Evolutionary conservation across 1,140 invertebrate species (phyloP).

Genomic region (Riptortus pedestris): DNA sequence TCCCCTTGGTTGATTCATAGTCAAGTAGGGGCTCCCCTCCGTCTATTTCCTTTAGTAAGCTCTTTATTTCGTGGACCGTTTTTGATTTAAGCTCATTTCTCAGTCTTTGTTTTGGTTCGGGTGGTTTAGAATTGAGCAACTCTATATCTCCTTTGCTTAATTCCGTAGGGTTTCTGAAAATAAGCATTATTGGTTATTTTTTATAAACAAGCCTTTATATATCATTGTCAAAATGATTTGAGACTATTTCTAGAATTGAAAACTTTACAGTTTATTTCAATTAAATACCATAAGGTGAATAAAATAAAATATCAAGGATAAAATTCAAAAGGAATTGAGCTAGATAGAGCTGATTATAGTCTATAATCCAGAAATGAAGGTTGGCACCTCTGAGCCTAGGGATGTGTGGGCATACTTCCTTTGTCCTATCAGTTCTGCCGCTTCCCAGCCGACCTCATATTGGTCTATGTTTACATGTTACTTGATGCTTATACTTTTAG

Average conservation of each 20-base stretch:
- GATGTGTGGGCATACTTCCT: too few relatives aligned
- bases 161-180: not conserved
- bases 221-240: not conserved
- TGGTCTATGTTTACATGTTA: too few relatives aligned
- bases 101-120: not conserved
- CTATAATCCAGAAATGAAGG: too few relatives aligned
- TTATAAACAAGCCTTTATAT: too few relatives aligned
- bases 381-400: too few relatives aligned
- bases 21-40: conserved; percentile 22
- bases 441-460: too few relatives aligned
- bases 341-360: not conserved
- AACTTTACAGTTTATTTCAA: not conserved
- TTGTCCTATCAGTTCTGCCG: too few relatives aligned
- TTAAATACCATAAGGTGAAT: not conserved
- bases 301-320: too few relatives aligned
- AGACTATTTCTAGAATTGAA: not conserved
- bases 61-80: not conserved
- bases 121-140: not conserved
- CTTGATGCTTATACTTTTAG: too few relatives aligned
- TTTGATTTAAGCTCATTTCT: not conserved
- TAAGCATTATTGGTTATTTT: too few relatives aligned
- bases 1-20: conserved; percentile 17
- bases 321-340: not conserved
- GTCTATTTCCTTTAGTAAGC: conserved; percentile 17
- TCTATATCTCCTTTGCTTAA: not conserved